phyloP scores from a whole-genome alignment of 2,888 invertebrate species.

The Teleogryllus oceanicus region DNA sequence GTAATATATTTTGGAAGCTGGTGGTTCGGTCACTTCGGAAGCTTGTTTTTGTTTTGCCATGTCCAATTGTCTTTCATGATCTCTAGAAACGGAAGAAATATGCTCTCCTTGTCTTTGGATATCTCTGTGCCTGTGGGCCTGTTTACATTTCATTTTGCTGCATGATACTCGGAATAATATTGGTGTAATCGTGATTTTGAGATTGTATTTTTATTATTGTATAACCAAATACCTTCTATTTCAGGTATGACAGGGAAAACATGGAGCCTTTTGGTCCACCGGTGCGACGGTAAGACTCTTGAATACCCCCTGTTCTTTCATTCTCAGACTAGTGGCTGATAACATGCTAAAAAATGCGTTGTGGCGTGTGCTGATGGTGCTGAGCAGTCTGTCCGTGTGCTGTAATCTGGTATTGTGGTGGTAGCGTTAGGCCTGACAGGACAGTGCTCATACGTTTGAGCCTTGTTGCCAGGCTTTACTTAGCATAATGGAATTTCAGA shows the following conservation, averaged over 20 bases:
- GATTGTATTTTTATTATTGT: slow-evolving; percentile 7
- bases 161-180: slow-evolving; percentile 9
- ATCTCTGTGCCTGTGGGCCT: background rate
- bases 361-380: slow-evolving; percentile 4
- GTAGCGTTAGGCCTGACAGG: slow-evolving; percentile 4
- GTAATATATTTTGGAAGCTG: too few relatives aligned
- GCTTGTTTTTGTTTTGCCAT: too few relatives aligned
- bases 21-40: too few relatives aligned
- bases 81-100: too few relatives aligned
- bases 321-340: background rate
- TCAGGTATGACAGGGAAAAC: slow-evolving; percentile 33
- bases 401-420: slow-evolving; percentile 18
- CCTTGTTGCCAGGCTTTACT: background rate
- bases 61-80: too few relatives aligned
- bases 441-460: background rate
- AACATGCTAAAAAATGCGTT: background rate
- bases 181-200: background rate
- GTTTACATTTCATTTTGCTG: background rate
- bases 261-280: slow-evolving; percentile 38
- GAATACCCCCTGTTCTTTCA: slow-evolving; percentile 12
- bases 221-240: slow-evolving; percentile 19
- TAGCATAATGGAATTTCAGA: background rate
- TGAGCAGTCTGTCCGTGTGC: slow-evolving; percentile 20
- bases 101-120: too few relatives aligned
- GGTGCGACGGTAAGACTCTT: slow-evolving; percentile 36